Percentiles rank a stretch among this genome's conserved stretches.
These are phyloP conservation scores for Egretta garzetta DNA, from an alignment of 2,113 vertebrate genomes.

Conservation along the genomic window DNA sequence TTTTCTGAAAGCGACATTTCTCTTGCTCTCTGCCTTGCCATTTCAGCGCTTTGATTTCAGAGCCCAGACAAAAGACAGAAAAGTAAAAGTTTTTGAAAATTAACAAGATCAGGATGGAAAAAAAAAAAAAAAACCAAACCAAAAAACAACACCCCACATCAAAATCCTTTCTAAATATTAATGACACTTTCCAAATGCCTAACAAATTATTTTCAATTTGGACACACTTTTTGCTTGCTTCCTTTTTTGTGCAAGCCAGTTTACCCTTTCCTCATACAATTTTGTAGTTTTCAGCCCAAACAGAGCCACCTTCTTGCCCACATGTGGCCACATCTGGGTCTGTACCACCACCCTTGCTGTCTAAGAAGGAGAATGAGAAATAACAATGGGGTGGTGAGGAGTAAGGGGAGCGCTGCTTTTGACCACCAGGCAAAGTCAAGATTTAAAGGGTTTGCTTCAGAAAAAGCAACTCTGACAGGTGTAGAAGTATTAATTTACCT, in stretches of 20 bases:
- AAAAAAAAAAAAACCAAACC: background rate
- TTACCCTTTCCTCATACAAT: background rate
- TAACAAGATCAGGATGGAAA: background rate
- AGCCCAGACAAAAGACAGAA: background rate
- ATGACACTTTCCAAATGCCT: background rate
- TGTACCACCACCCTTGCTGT: accelerated
- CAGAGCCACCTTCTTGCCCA: background rate
- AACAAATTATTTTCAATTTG: background rate
- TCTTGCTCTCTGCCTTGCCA: background rate
- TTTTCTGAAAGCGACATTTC: background rate
- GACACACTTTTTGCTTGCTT: background rate
- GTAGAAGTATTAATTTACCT: background rate
- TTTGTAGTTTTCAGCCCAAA: background rate
- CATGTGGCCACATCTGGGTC: background rate
- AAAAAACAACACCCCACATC: accelerated
- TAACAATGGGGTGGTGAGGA: accelerated
- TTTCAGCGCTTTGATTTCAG: background rate
- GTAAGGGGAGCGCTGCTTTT: background rate
- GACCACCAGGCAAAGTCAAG: background rate
- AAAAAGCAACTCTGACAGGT: background rate
- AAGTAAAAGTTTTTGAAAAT: background rate
- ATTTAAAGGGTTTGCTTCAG: background rate
- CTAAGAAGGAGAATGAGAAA: background rate
- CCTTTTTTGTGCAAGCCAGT: background rate
- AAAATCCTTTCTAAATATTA: background rate